Evolutionary conservation across 2,797 vertebrate genomes (phyloP), one percentile per base, ranked within the genome.

Genomic region (Myioborus melanocephalus): DNA sequence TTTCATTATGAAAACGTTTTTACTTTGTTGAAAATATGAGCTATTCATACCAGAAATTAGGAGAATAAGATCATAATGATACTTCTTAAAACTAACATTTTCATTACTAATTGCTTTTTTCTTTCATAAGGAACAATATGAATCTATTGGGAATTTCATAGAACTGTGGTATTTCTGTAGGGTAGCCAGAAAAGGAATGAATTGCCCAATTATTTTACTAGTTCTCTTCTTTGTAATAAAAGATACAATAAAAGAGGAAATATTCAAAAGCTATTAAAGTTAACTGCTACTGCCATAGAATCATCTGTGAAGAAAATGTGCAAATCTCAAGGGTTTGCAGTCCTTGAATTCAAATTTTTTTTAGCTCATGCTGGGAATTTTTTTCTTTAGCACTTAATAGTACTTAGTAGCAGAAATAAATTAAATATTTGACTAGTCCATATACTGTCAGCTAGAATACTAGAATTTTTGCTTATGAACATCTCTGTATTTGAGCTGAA

Each of bases 31-130:
- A 80, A 65, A 90, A 61, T 82, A 91, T 75, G 44, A 95, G 50
- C 71, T 85, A 90, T 93, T 96, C 60, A 63, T 90, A 83, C 82
- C 6, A 75, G 60, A 89, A 95, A 90, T 90, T 66, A 81, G 46
- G 27, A 86, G 76, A 91, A 46, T 79, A 79, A 72, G 34, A 88
- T 82, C 80, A 26, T 88, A 95, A 94, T 82, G 80, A 43, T 90
- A 91, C 59, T 93, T 73, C 49, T 66, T 90, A 93, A 94, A 95
- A 84, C 69, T 90, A 95, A 93, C 77, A 64, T 93, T 96, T 97
- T 94, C 60, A 57, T 93, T 95, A 66, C 69, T 96, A 93, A 94
- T 91, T 89, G 72, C 65, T 66, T 91, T 88, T 92, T 35, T 65
- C 47, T 94, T 91, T 93, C 66, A 60, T 70, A 66, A 87, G 52